Conservation (phyloP, 2,113 vertebrate species). For the Willisornis vidua region DNA sequence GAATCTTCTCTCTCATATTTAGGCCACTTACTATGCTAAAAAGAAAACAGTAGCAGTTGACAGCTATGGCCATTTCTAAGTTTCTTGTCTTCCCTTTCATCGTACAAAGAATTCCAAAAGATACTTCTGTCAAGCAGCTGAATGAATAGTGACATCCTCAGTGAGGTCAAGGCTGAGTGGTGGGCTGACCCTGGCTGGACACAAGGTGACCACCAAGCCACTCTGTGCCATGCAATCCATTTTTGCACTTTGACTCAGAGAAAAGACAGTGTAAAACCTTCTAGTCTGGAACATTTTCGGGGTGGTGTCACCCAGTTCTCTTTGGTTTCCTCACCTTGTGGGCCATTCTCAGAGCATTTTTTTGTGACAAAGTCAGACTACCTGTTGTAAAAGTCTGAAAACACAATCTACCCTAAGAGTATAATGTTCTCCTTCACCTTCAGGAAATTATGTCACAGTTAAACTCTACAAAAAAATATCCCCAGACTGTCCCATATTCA, state of each 20-base stretch:
- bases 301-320: not conserved
- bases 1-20: not conserved
- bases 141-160: not conserved
- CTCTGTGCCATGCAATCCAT: not conserved
- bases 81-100: not conserved
- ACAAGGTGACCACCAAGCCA: not conserved
- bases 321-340: not conserved
- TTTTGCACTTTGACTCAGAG: not conserved
- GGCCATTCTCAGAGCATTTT: not conserved
- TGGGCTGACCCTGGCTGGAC: not conserved
- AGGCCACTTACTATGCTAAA: not conserved
- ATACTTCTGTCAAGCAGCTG: not conserved
- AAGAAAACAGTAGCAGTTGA: not conserved
- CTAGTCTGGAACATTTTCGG: not conserved
- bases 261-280: not conserved
- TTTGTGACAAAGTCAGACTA: not conserved
- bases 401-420: not conserved
- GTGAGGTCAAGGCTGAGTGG: not conserved
- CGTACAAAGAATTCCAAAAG: not conserved
- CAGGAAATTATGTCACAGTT: not conserved
- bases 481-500: not conserved
- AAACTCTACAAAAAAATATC: slow-evolving; percentile 13
- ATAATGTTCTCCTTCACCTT: not conserved
- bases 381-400: not conserved
- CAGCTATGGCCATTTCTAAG: not conserved